Evolutionary conservation across 2,888 invertebrate species (phyloP).

Genomic region (Lasioglossum figueresi): DNA sequence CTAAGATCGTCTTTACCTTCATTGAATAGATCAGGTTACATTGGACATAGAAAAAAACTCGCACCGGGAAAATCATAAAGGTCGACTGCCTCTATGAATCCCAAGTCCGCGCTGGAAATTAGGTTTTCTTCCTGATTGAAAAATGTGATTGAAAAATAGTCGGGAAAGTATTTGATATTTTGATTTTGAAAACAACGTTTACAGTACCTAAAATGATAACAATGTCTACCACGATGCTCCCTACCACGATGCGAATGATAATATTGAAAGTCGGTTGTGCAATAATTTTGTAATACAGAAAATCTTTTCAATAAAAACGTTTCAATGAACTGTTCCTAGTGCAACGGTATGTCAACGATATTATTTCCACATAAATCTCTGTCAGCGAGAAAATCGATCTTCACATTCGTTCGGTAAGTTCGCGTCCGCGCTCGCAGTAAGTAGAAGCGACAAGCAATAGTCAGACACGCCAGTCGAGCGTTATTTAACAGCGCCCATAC

Average conservation of each 20-base stretch:
- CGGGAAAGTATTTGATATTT: neutral
- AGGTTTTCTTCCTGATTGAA: neutral
- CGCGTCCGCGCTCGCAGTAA: neutral
- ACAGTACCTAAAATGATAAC: neutral
- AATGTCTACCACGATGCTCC: neutral
- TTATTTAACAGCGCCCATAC: neutral
- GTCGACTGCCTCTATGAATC: neutral
- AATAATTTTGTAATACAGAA: neutral
- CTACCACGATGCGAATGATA: neutral
- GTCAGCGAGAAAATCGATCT: neutral
- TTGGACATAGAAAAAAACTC: neutral
- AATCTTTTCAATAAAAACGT: neutral
- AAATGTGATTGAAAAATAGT: neutral
- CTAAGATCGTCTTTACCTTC: neutral
- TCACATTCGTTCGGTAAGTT: neutral
- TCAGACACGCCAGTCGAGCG: neutral
- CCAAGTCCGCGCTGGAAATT: neutral
- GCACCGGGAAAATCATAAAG: neutral
- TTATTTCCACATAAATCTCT: neutral
- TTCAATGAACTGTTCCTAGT: neutral
- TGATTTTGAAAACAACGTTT: too few species aligned
- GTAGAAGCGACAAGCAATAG: constrained; percentile 1
- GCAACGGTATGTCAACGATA: neutral
- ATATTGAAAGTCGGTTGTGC: neutral
- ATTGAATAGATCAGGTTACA: neutral